A percentile compares a stretch with the other conserved stretches of the same genome.
Evolutionary conservation across 1,140 invertebrate species (phyloP).

Genomic region (Eurosta solidaginis): DNA sequence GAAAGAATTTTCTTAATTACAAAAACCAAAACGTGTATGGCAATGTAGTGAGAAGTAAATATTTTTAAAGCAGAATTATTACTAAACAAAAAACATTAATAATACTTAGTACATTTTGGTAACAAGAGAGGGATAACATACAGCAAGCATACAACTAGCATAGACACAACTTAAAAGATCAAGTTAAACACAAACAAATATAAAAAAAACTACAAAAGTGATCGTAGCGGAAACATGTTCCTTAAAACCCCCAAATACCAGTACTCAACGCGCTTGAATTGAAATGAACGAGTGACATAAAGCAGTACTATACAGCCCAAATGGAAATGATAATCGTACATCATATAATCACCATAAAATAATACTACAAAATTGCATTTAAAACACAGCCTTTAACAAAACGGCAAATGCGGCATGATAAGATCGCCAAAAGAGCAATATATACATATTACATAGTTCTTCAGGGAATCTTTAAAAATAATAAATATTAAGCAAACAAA

Average conservation of each 20-base stretch:
- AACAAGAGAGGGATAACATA: too few species aligned
- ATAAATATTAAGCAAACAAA: constrained; percentile 21
- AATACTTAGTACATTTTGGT: too few species aligned
- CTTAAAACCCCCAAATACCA: not conserved
- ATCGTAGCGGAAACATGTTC: constrained; percentile 12
- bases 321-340: not conserved
- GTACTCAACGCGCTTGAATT: too few species aligned
- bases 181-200: not conserved
- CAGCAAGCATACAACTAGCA: not conserved
- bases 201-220: constrained; percentile 4
- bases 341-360: not conserved
- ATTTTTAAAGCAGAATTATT: not conserved
- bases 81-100: not conserved
- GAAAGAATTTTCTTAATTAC: not conserved
- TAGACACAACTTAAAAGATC: not conserved
- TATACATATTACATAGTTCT: constrained; percentile 17
- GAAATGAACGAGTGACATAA: not conserved
- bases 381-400: not conserved
- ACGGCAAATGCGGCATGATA: not conserved
- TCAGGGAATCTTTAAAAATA: constrained; percentile 16
- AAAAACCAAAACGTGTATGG: not conserved
- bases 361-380: not conserved
- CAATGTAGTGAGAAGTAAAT: not conserved
- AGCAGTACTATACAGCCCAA: not conserved
- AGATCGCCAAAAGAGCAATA: not conserved